phyloP scores from a whole-genome alignment of 2,888 invertebrate genomes.

The Drosophila prolongata region DNA sequence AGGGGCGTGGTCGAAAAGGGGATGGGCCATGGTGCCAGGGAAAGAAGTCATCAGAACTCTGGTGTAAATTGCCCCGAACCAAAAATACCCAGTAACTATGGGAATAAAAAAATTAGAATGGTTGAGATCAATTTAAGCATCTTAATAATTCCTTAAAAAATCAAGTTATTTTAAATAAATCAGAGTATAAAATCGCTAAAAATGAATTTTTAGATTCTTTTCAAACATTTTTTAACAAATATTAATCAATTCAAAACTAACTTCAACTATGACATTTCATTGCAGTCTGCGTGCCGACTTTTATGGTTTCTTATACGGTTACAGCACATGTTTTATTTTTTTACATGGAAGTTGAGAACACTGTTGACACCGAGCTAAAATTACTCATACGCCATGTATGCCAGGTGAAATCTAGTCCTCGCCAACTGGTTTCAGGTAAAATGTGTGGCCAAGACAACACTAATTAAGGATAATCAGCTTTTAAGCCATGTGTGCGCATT shows the following conservation, averaged over 20 bases:
- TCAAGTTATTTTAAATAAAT: no score
- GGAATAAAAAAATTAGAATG: no score
- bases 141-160: no score
- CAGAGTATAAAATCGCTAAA: no score
- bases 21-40: background rate
- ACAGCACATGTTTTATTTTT: background rate
- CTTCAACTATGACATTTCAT: no score
- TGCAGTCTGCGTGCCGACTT: no score
- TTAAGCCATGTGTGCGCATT: slow-evolving; percentile 31
- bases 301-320: no score
- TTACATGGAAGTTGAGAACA: background rate
- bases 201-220: no score
- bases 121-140: no score
- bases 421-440: slow-evolving; percentile 23
- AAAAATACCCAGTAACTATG: background rate
- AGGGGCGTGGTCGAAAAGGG: slow-evolving; percentile 20
- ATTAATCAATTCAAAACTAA: no score
- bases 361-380: slow-evolving; percentile 2
- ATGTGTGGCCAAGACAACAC: slow-evolving; percentile 31
- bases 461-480: slow-evolving; percentile 33
- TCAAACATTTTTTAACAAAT: no score
- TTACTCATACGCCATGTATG: slow-evolving; percentile 26
- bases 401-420: slow-evolving; percentile 22
- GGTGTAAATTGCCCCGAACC: no score
- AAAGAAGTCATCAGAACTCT: background rate